Evolutionary conservation across 2,888 invertebrate genomes (phyloP).

Genomic region (Acleris emargana): DNA sequence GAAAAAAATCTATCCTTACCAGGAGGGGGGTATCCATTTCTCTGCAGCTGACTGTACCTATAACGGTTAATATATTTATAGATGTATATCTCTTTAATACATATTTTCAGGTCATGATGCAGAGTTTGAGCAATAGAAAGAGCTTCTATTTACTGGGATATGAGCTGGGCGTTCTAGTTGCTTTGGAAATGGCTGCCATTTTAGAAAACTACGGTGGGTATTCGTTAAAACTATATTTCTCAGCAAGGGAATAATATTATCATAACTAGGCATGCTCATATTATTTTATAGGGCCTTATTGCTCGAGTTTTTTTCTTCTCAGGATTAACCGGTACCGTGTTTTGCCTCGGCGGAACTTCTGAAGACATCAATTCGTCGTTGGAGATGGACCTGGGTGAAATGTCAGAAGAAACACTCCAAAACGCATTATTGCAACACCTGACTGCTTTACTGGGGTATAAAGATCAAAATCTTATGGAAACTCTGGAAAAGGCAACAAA

Average conservation of each 20-base stretch:
- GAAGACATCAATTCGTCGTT: constrained; percentile 12
- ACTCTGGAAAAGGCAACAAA: not conserved
- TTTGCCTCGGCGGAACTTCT: constrained; percentile 34
- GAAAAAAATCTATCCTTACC: too few species aligned
- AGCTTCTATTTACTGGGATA: constrained; percentile 39
- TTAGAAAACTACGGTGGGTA: constrained; percentile 36
- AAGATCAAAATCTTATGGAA: not conserved
- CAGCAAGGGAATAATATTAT: not conserved
- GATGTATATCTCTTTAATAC: not conserved
- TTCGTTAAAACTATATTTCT: not conserved
- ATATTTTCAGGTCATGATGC: constrained; percentile 24
- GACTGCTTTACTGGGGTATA: constrained; percentile 7
- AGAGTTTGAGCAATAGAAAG: constrained; percentile 22
- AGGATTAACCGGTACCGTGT: constrained; percentile 31
- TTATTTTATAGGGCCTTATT: not conserved
- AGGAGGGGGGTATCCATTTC: too few species aligned
- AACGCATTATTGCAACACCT: constrained; percentile 10
- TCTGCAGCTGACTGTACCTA: too few species aligned
- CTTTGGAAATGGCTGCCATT: constrained; percentile 37
- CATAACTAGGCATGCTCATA: not conserved
- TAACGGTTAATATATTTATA: not conserved
- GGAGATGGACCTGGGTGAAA: constrained; percentile 19
- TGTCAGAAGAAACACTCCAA: constrained; percentile 12
- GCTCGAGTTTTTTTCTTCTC: not conserved
- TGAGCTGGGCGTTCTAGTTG: constrained; percentile 35